Percentiles rank a stretch among this genome's conserved stretches.
Evolutionary conservation across 2,797 vertebrate species (phyloP).

Genomic region (Malurus leucopterus): DNA sequence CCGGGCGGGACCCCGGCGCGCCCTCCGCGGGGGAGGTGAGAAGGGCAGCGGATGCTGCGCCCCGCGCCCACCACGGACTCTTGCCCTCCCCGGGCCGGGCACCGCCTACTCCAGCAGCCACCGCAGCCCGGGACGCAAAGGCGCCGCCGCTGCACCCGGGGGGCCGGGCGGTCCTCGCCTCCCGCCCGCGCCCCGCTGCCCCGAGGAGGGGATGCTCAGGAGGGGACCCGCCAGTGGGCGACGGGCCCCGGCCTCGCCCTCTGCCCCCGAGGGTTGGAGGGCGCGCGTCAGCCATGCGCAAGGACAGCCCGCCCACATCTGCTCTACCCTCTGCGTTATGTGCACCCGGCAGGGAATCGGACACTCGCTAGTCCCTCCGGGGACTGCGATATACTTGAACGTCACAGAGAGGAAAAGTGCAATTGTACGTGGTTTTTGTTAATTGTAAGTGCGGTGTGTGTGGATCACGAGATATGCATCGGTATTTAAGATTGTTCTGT

Average conservation of each 20-base stretch:
- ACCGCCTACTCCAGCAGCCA: neutral
- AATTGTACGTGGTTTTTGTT: conserved; percentile 70
- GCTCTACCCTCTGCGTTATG: conserved; percentile 39
- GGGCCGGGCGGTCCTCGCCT: neutral
- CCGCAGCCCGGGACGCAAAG: neutral
- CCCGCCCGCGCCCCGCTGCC: neutral
- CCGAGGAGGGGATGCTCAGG: neutral
- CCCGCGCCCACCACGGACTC: neutral
- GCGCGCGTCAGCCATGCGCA: neutral
- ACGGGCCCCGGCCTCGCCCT: neutral
- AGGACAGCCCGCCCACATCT: neutral
- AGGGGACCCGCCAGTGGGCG: neutral
- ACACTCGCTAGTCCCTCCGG: conserved; percentile 46
- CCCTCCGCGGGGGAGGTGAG: neutral
- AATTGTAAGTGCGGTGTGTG: conserved; percentile 66
- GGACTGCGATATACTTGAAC: conserved; percentile 76
- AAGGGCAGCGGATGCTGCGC: neutral
- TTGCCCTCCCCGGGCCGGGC: neutral
- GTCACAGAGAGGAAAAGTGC: conserved; percentile 78
- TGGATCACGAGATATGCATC: conserved; percentile 47
- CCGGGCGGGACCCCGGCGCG: neutral
- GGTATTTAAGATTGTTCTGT: conserved; percentile 76
- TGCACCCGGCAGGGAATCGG: conserved; percentile 56
- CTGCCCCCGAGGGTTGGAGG: neutral
- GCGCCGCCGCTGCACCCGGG: neutral